Evolutionary conservation across 2,113 vertebrate genomes (phyloP).

Genomic region (Tor tambroides): DNA sequence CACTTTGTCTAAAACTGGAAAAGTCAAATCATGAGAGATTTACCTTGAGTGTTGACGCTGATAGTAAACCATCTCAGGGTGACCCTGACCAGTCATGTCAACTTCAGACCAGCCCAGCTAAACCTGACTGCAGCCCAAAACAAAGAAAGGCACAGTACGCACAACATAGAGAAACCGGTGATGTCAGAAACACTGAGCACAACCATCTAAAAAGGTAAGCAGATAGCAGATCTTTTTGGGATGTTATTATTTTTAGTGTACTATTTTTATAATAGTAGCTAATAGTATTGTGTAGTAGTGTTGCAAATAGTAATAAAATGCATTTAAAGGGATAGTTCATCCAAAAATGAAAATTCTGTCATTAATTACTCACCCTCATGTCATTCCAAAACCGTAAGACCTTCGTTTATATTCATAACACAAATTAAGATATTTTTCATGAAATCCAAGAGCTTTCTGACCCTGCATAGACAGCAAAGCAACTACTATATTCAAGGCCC

Average conservation of each 20-base stretch:
- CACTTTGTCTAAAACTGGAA: background rate
- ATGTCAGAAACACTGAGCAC: slow-evolving; percentile 10
- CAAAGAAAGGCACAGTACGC: background rate
- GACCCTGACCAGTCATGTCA: background rate
- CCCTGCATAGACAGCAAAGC: too few relatives aligned
- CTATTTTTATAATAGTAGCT: background rate
- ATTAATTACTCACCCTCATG: too few relatives aligned
- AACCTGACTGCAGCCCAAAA: background rate
- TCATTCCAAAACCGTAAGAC: too few relatives aligned
- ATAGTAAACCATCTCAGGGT: slow-evolving; percentile 1
- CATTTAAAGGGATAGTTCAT: background rate
- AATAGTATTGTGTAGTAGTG: background rate
- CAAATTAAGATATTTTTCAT: too few relatives aligned
- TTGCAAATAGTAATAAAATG: background rate
- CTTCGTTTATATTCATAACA: too few relatives aligned
- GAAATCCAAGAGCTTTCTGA: too few relatives aligned
- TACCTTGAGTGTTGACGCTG: background rate
- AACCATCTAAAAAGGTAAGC: slow-evolving; percentile 4
- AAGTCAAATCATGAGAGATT: background rate
- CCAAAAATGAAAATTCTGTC: too few relatives aligned
- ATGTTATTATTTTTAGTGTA: background rate
- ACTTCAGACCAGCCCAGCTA: background rate
- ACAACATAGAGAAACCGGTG: background rate
- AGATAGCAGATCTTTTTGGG: background rate
- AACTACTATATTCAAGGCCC: too few relatives aligned